These are phyloP conservation scores for Liposcelis brunnea DNA, from an alignment of 2,888 invertebrate genomes.

Conservation along the genomic window DNA sequence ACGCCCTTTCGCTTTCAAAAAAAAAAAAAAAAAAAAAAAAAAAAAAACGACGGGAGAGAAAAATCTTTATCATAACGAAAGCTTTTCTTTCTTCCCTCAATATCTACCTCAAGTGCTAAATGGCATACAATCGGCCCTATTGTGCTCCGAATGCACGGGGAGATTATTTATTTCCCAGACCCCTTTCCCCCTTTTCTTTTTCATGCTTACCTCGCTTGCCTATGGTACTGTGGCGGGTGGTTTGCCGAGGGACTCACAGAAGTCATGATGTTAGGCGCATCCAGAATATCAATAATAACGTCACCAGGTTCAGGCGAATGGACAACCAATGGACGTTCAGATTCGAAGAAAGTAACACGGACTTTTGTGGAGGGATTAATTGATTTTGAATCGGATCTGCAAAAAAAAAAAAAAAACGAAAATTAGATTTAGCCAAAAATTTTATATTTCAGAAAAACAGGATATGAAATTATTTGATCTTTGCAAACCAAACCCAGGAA, in stretches of 20 bases:
- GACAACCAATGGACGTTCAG: slow-evolving; percentile 53
- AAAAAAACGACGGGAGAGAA: too few species aligned
- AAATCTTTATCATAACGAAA: too few species aligned
- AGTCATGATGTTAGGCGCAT: slow-evolving; percentile 21
- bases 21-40: too few species aligned
- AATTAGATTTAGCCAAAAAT: neutral
- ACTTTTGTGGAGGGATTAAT: slow-evolving; percentile 47
- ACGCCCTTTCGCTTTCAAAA: too few species aligned
- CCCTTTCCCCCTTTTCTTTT: neutral
- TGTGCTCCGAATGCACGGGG: too few species aligned
- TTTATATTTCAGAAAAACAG: neutral
- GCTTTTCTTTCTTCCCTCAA: too few species aligned
- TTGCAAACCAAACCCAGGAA: too few species aligned
- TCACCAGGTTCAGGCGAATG: slow-evolving; percentile 40
- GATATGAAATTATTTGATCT: too few species aligned
- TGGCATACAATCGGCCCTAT: too few species aligned
- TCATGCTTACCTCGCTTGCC: slow-evolving; percentile 44
- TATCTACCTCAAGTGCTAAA: too few species aligned
- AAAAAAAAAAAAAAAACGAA: slow-evolving; percentile 23
- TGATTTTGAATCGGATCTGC: neutral
- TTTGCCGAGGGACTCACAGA: slow-evolving; percentile 24
- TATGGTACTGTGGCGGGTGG: slow-evolving; percentile 37
- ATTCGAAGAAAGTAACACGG: slow-evolving; percentile 69
- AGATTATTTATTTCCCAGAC: too few species aligned
- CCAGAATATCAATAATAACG: slow-evolving; percentile 31